A percentile compares a stretch with the other conserved stretches of the same genome.
Conservation (phyloP, 2,888 invertebrate genomes). For the Charanyca ferruginea region DNA sequence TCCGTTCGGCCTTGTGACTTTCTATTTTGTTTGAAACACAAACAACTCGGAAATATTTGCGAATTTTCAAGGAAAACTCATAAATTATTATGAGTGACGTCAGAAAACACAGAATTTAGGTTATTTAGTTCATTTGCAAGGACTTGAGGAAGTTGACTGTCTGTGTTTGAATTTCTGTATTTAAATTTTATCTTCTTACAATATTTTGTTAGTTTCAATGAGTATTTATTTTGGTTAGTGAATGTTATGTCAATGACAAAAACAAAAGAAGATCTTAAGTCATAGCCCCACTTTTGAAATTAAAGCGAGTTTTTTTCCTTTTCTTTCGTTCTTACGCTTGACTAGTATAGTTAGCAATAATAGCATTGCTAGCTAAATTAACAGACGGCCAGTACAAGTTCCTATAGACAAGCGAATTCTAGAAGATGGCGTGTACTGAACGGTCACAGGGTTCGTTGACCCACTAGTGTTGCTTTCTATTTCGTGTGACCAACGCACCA, state of each 20-base stretch:
- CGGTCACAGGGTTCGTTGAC: conserved; percentile 75
- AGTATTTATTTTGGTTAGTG: background rate
- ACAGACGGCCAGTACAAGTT: conserved; percentile 14
- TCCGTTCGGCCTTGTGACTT: conserved; percentile 66
- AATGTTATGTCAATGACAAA: conserved; percentile 8
- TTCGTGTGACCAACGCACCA: conserved; percentile 71
- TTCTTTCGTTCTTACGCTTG: conserved; percentile 6
- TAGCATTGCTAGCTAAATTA: conserved; percentile 5
- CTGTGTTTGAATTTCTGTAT: conserved; percentile 2
- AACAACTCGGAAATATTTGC: conserved; percentile 42
- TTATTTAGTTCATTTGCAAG: conserved; percentile 19
- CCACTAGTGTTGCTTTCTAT: conserved; percentile 81
- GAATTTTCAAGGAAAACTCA: conserved; percentile 34
- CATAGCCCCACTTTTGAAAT: conserved; percentile 23
- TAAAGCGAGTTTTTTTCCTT: background rate
- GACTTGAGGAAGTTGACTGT: background rate
- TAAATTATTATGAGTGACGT: conserved; percentile 17
- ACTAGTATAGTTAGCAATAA: conserved; percentile 7
- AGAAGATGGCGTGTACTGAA: conserved; percentile 61
- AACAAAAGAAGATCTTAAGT: conserved; percentile 1
- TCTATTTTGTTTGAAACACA: conserved; percentile 64
- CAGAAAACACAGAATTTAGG: conserved; percentile 1
- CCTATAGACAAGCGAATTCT: conserved; percentile 47
- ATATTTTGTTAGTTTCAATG: background rate
- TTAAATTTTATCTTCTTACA: background rate